A percentile compares a stretch with the other conserved stretches of the same genome.
Conservation (phyloP, 2,113 vertebrate genomes). For the Polypterus bichir region DNA sequence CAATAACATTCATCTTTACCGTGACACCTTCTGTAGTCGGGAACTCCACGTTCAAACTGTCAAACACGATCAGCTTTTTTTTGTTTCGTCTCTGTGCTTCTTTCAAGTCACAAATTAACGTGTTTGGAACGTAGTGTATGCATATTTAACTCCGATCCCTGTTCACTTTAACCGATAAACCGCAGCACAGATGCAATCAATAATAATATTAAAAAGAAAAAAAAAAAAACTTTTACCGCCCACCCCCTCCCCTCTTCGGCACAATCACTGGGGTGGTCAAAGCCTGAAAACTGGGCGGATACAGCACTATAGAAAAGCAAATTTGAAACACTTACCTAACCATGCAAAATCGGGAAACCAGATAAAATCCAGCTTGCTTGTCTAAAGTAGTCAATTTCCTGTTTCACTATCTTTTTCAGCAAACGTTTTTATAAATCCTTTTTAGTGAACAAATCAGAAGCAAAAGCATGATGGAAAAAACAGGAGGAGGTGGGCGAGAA, state of each 20-base stretch:
- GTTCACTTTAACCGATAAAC: too few species aligned
- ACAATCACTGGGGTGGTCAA: slow-evolving; percentile 25
- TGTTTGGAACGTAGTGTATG: too few species aligned
- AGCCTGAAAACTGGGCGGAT: slow-evolving; percentile 58
- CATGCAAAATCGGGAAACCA: slow-evolving; percentile 38
- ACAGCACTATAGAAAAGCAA: slow-evolving; percentile 29
- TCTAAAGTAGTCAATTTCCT: too few species aligned
- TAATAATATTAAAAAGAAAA: too few species aligned
- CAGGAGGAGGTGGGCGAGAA: too few species aligned
- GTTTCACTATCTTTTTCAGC: too few species aligned
- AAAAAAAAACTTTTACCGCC: too few species aligned
- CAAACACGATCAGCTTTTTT: slow-evolving; percentile 34
- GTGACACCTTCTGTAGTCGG: slow-evolving; percentile 37
- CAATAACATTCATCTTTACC: too few species aligned
- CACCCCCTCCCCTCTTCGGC: slow-evolving; percentile 28
- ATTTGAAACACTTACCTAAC: slow-evolving; percentile 45
- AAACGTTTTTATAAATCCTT: too few species aligned
- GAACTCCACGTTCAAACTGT: slow-evolving; percentile 57
- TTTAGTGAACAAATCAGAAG: not conserved
- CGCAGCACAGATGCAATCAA: not conserved
- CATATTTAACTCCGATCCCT: too few species aligned
- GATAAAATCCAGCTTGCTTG: slow-evolving; percentile 22
- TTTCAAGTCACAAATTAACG: too few species aligned
- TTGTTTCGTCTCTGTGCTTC: slow-evolving; percentile 8
- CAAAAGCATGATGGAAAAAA: not conserved